Percentiles rank a stretch among this genome's conserved stretches.
phyloP scores from a whole-genome alignment of 2,113 vertebrate genomes.

The Nothoprocta pentlandii region DNA sequence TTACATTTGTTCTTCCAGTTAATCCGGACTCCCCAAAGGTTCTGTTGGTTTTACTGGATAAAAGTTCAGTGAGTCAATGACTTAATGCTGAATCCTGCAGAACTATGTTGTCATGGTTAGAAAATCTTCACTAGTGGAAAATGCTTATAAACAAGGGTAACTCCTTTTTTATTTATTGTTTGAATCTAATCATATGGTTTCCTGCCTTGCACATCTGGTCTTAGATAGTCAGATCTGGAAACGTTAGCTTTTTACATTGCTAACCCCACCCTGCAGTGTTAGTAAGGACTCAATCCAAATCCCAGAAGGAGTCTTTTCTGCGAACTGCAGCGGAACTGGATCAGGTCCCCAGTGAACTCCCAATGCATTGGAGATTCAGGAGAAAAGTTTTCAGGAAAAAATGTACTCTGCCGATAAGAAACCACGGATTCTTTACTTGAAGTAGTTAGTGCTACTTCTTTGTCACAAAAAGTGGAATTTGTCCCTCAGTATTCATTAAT shows the following conservation, averaged over 20 bases:
- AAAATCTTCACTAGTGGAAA: constrained; percentile 60
- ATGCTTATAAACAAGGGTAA: constrained; percentile 64
- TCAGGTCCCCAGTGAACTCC: constrained; percentile 12
- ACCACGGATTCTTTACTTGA: neutral
- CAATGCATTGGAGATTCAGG: neutral
- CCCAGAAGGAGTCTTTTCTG: constrained; percentile 14
- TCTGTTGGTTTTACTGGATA: neutral
- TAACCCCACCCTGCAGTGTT: constrained; percentile 38
- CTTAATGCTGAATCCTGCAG: constrained; percentile 43
- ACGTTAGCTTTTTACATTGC: constrained; percentile 55
- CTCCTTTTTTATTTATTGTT: constrained; percentile 68
- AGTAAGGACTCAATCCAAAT: constrained; percentile 54
- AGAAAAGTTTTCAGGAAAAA: neutral
- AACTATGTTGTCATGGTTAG: constrained; percentile 59
- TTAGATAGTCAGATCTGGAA: constrained; percentile 66
- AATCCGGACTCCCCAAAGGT: constrained; percentile 43
- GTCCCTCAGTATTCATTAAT: neutral
- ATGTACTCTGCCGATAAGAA: neutral
- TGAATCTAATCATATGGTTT: constrained; percentile 46
- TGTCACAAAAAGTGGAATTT: neutral
- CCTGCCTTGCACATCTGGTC: constrained; percentile 63
- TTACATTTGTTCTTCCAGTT: constrained; percentile 53
- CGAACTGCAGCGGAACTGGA: constrained; percentile 31
- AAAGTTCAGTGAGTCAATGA: constrained; percentile 37
- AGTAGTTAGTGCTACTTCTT: neutral